phyloP scores from a whole-genome alignment of 2,888 invertebrate genomes.

The Amorpha juglandis region DNA sequence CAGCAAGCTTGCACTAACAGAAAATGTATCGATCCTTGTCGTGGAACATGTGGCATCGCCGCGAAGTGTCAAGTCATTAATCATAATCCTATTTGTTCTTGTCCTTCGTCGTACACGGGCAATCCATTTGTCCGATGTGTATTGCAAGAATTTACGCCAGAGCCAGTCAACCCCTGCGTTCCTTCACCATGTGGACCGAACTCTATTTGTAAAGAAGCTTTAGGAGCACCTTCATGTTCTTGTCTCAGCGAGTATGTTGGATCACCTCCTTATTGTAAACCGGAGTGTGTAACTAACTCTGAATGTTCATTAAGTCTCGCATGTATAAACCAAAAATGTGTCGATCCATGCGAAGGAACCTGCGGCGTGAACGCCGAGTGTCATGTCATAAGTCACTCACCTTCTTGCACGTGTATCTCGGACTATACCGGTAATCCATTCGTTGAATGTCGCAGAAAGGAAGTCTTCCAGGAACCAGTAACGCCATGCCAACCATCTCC shows the following conservation, averaged over 20 bases:
- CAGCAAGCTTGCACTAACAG: conserved; percentile 90
- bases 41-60: conserved; percentile 90
- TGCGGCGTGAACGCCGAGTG: conserved; percentile 91
- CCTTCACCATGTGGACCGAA: conserved; percentile 93
- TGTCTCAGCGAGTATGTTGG: conserved; percentile 88
- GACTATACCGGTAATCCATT: conserved; percentile 92
- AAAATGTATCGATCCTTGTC: conserved; percentile 92
- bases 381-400: conserved; percentile 89
- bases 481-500: conserved; percentile 86
- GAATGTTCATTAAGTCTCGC: conserved; percentile 89
- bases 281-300: conserved; percentile 91
- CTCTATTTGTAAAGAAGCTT: conserved; percentile 87
- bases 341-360: conserved; percentile 88
- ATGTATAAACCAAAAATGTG: conserved; percentile 90
- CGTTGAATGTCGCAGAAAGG: conserved; percentile 82
- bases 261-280: conserved; percentile 90
- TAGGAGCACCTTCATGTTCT: conserved; percentile 89
- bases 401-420: conserved; percentile 87
- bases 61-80: conserved; percentile 91
- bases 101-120: conserved; percentile 87
- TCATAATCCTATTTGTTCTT: conserved; percentile 92
- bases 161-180: conserved; percentile 86
- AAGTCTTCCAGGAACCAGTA: conserved; percentile 66
- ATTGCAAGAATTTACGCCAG: conserved; percentile 74
- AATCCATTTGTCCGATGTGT: conserved; percentile 90